phyloP scores from a whole-genome alignment of 2,797 vertebrate genomes.

The Lagorchestes hirsutus region DNA sequence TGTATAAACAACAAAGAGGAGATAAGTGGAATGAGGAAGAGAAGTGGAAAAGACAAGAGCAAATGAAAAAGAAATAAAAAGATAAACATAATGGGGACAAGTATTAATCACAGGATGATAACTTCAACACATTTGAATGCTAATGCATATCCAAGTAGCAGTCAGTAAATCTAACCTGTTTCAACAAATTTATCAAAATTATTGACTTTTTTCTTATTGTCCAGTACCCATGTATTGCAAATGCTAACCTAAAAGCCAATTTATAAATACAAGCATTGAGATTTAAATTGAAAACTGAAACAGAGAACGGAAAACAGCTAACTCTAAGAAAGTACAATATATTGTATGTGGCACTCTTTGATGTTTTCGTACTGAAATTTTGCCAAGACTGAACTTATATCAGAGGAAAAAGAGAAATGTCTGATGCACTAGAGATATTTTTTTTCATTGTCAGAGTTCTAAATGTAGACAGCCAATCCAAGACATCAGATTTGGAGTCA shows the following conservation, averaged over 20 bases:
- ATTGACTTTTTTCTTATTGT: conserved; percentile 7
- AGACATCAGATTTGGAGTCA: conserved; percentile 9
- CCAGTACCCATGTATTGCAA: conserved; percentile 18
- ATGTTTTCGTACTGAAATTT: conserved; percentile 58
- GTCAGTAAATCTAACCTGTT: not conserved
- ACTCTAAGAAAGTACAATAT: not conserved
- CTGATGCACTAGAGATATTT: conserved; percentile 62
- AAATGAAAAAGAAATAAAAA: not conserved
- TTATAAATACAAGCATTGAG: not conserved
- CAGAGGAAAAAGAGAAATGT: conserved; percentile 56
- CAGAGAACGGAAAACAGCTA: conserved; percentile 9
- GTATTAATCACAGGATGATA: not conserved
- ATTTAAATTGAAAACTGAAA: conserved; percentile 22
- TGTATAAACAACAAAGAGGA: conserved; percentile 3
- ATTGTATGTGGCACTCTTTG: conserved; percentile 49
- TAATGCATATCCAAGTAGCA: conserved; percentile 41
- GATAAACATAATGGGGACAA: not conserved
- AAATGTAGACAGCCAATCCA: conserved; percentile 59
- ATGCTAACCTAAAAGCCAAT: conserved; percentile 15
- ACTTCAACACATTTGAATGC: not conserved
- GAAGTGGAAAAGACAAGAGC: not conserved
- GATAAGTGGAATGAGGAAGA: not conserved
- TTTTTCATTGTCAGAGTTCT: conserved; percentile 54
- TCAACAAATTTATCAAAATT: not conserved
- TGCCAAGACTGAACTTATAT: conserved; percentile 1